A percentile compares a stretch with the other conserved stretches of the same genome.
phyloP scores from a whole-genome alignment of 2,113 vertebrate species.

The Cercocebus atys region DNA sequence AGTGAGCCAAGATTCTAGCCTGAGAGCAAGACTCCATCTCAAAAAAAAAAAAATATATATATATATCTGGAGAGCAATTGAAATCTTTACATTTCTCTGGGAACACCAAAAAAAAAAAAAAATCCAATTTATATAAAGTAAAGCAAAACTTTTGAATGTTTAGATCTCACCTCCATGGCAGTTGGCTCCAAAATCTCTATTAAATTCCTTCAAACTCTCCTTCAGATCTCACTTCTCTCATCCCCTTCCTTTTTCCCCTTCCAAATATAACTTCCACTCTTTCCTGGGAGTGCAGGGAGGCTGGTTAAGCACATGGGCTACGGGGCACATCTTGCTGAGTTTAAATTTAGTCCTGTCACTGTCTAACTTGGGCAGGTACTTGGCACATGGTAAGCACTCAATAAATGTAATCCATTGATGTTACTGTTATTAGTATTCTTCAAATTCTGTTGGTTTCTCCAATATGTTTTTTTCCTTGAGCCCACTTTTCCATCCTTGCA shows the following conservation, averaged over 20 bases:
- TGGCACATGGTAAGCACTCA: neutral
- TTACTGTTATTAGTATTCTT: neutral
- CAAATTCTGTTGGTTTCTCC: neutral
- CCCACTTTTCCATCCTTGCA: neutral
- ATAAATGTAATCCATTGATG: neutral
- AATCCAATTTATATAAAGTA: neutral
- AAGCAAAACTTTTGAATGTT: neutral
- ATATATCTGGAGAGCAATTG: neutral
- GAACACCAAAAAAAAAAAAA: neutral
- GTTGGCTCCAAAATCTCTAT: neutral
- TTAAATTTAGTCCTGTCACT: neutral
- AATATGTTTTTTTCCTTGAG: neutral
- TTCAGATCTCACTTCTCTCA: neutral
- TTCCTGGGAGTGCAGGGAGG: neutral
- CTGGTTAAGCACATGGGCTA: neutral
- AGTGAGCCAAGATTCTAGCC: neutral
- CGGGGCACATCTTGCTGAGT: neutral
- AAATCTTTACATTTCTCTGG: neutral
- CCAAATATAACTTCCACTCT: neutral
- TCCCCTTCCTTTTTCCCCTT: neutral
- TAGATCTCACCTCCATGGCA: neutral
- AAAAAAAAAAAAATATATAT: neutral
- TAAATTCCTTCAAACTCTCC: neutral
- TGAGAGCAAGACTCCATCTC: neutral
- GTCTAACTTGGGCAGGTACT: neutral